Percentiles rank a stretch among this genome's conserved stretches.
Conservation (phyloP, 2,888 invertebrate species). For the Neocrepidodera transversa region DNA sequence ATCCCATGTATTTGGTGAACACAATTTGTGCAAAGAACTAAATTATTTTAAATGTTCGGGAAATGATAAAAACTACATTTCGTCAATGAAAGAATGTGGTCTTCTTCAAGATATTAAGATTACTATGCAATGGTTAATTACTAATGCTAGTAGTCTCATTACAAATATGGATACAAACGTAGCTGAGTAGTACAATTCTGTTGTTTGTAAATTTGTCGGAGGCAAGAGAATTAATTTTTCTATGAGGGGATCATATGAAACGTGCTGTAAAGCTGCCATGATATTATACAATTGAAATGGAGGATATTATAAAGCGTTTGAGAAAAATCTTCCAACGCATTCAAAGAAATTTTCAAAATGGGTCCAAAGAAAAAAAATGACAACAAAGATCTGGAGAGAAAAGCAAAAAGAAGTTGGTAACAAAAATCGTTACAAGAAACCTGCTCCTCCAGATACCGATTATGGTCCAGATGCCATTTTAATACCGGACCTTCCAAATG, state of each 20-base stretch:
- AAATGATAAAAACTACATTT: not conserved
- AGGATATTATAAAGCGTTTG: too few species aligned
- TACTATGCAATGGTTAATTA: not conserved
- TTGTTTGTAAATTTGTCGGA: constrained; percentile 48
- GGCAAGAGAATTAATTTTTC: too few species aligned
- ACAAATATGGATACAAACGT: constrained; percentile 43
- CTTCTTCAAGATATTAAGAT: not conserved
- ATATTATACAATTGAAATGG: not conserved
- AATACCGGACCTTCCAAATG: too few species aligned
- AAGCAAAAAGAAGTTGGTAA: too few species aligned
- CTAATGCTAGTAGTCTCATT: constrained; percentile 14
- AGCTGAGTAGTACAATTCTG: constrained; percentile 47
- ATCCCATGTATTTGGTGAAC: not conserved
- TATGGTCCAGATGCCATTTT: too few species aligned
- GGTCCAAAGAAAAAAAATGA: not conserved
- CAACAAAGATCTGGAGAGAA: not conserved
- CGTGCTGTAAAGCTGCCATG: not conserved
- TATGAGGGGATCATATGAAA: constrained; percentile 47
- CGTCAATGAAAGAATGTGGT: not conserved
- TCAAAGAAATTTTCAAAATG: not conserved
- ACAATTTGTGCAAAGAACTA: not conserved
- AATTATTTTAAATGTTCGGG: too few species aligned
- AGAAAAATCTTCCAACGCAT: not conserved
- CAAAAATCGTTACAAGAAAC: not conserved
- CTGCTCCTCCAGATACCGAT: not conserved